Evolutionary conservation across 2,113 vertebrate genomes (phyloP).

Genomic region (Porphyrio hochstetteri): DNA sequence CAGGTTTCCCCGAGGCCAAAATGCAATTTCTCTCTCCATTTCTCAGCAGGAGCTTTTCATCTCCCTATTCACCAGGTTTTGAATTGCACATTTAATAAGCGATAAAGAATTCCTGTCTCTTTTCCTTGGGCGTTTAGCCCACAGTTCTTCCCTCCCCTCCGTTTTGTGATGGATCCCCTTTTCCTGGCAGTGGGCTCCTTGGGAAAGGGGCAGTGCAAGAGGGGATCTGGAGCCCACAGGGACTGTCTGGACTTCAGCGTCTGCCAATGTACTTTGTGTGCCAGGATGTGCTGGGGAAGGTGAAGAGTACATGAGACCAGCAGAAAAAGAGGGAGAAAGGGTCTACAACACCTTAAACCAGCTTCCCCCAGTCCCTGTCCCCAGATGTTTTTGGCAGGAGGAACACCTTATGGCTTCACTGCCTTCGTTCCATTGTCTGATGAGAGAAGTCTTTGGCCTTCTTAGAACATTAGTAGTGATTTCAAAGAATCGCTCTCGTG

Average conservation of each 20-base stretch:
- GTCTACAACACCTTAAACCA: neutral
- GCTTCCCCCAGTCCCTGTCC: neutral
- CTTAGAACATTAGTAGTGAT: neutral
- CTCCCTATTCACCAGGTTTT: slow-evolving; percentile 59
- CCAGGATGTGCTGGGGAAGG: neutral
- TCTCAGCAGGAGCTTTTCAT: slow-evolving; percentile 62
- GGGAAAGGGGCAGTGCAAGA: neutral
- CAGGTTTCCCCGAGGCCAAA: slow-evolving; percentile 29
- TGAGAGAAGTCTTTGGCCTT: neutral
- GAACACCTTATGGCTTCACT: neutral
- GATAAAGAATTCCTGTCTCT: slow-evolving; percentile 58
- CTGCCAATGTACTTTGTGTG: neutral
- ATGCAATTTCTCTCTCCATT: slow-evolving; percentile 59
- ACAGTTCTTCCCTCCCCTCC: neutral
- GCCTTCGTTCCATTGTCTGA: neutral
- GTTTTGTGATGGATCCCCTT: neutral
- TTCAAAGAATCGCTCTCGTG: neutral
- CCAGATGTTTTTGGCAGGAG: neutral
- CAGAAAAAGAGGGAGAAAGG: neutral
- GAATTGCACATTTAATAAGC: slow-evolving; percentile 69
- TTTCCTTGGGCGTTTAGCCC: slow-evolving; percentile 30
- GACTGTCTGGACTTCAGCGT: neutral
- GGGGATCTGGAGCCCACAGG: neutral
- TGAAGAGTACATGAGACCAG: neutral
- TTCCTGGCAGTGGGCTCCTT: neutral